Conservation (phyloP, 2,888 invertebrate genomes). For the Pandemis heparana region DNA sequence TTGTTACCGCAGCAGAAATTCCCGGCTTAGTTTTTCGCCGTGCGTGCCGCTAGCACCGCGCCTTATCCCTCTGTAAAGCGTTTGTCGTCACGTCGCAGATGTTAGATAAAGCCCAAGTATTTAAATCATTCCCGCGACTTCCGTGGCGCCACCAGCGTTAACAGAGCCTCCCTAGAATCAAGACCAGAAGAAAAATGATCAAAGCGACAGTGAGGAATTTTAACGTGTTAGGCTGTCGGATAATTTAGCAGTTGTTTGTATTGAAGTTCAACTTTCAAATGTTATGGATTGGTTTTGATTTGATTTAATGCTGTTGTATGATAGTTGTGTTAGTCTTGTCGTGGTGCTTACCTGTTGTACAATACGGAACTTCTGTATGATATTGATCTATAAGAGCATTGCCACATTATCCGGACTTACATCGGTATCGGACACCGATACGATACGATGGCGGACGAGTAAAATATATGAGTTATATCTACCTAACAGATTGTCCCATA, state of each 20-base stretch:
- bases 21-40: not conserved
- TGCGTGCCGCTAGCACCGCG: slow-evolving; percentile 27
- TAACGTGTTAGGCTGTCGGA: not conserved
- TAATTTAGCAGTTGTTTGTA: not conserved
- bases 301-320: too few relatives aligned
- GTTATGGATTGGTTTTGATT: not conserved
- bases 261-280: not conserved
- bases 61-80: slow-evolving; percentile 46
- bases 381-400: too few relatives aligned
- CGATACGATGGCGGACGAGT: too few relatives aligned
- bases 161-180: slow-evolving; percentile 50
- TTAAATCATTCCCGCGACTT: slow-evolving; percentile 69
- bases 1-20: not conserved
- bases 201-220: not conserved
- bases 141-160: slow-evolving; percentile 33
- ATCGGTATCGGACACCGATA: too few relatives aligned
- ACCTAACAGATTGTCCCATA: too few relatives aligned
- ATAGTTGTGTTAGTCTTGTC: too few relatives aligned
- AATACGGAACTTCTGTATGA: not conserved
- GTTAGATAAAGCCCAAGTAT: slow-evolving; percentile 78
- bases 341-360: too few relatives aligned
- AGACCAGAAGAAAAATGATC: not conserved
- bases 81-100: slow-evolving; percentile 73
- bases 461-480: too few relatives aligned
- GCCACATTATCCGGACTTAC: too few relatives aligned